Conservation (phyloP, 2,888 invertebrate species). For the Syritta pipiens region DNA sequence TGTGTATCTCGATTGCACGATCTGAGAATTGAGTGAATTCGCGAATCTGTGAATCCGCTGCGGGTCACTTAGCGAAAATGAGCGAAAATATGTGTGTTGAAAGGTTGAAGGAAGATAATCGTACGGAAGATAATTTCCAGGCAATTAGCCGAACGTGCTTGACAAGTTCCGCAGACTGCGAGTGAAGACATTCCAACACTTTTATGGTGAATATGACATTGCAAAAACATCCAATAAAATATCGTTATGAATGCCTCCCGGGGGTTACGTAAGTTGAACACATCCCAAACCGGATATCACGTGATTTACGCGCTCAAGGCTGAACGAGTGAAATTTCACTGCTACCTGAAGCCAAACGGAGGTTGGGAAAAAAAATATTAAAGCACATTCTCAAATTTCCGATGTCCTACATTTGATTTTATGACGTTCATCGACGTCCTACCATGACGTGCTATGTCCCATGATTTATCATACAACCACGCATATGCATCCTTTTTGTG, state of each 20-base stretch:
- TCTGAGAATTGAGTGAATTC: constrained; percentile 13
- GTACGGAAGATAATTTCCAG: neutral
- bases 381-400: constrained; percentile 34
- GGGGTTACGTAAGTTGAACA: neutral
- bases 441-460: too few relatives aligned
- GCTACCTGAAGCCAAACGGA: too few relatives aligned
- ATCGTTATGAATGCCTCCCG: neutral
- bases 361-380: neutral
- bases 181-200: constrained; percentile 31
- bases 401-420: constrained; percentile 13
- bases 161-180: too few relatives aligned
- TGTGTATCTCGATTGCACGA: constrained; percentile 27
- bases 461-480: neutral
- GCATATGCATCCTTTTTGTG: constrained; percentile 16
- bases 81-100: constrained; percentile 32
- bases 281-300: too few relatives aligned
- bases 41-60: constrained; percentile 43
- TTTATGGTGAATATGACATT: constrained; percentile 30
- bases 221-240: neutral
- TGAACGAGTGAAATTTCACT: neutral
- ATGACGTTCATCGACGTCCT: neutral
- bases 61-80: constrained; percentile 58
- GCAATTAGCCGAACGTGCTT: constrained; percentile 46
- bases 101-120: constrained; percentile 19
- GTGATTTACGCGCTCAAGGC: neutral